These are phyloP conservation scores for Lymantria dispar DNA, from an alignment of 2,888 invertebrate genomes.

Conservation along the genomic window DNA sequence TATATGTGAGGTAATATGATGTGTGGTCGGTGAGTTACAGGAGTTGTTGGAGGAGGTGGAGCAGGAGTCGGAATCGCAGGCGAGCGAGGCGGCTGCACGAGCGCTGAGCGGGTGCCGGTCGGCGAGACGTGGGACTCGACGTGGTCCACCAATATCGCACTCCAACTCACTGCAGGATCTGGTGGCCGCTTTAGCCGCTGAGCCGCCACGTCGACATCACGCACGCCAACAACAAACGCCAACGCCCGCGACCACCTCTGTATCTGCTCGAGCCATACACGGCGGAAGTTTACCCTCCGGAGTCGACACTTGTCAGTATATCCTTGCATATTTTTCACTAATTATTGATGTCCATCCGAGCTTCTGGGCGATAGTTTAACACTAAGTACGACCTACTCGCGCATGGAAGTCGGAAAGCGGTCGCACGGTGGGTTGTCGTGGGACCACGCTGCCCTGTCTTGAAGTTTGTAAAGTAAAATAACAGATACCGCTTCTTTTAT, in stretches of 20 bases:
- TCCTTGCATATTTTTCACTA: background rate
- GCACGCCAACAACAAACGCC: slow-evolving; percentile 41
- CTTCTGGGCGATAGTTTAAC: too few relatives aligned
- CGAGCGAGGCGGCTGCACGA: slow-evolving; percentile 77
- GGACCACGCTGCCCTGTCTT: too few relatives aligned
- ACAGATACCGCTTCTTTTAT: too few relatives aligned
- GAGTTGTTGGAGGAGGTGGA: slow-evolving; percentile 90
- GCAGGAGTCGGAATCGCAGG: slow-evolving; percentile 88
- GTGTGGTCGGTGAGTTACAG: slow-evolving; percentile 56
- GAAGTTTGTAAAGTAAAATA: too few relatives aligned
- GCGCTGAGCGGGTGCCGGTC: slow-evolving; percentile 61
- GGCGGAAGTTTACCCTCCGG: slow-evolving; percentile 77
- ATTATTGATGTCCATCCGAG: too few relatives aligned
- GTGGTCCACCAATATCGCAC: slow-evolving; percentile 72
- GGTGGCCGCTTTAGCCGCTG: slow-evolving; percentile 76
- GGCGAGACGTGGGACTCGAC: slow-evolving; percentile 58
- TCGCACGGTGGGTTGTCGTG: too few relatives aligned
- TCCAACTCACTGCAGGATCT: slow-evolving; percentile 84
- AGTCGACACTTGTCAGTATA: slow-evolving; percentile 68
- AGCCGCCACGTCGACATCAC: slow-evolving; percentile 51
- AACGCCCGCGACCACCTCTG: slow-evolving; percentile 31
- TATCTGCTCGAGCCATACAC: slow-evolving; percentile 69
- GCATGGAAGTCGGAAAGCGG: too few relatives aligned
- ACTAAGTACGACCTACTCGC: too few relatives aligned
- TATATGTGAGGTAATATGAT: background rate